phyloP scores from a whole-genome alignment of 2,888 invertebrate genomes.

The Panorpa germanica region DNA sequence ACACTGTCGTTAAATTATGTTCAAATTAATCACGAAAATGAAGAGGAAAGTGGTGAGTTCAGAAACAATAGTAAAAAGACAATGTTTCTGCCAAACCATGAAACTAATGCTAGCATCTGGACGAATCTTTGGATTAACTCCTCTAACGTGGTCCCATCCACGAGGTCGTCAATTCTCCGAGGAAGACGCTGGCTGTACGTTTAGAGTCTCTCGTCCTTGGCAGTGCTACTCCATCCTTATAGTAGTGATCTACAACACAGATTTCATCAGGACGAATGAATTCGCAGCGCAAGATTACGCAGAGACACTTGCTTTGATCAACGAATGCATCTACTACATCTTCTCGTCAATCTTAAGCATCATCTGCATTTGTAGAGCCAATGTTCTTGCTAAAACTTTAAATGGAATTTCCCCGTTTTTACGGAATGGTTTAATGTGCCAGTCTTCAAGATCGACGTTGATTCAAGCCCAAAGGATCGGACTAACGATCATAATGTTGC shows the following conservation, averaged over 20 bases:
- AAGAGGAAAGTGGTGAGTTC: no score
- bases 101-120: constrained; percentile 5
- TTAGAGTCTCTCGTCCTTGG: constrained; percentile 7
- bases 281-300: neutral
- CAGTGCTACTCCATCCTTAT: constrained; percentile 4
- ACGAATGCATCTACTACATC: constrained; percentile 3
- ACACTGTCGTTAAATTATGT: no score
- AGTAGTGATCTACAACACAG: neutral
- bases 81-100: constrained; percentile 6
- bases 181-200: constrained; percentile 7
- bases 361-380: neutral
- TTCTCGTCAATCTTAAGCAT: constrained; percentile 3
- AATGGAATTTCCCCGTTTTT: constrained; percentile 4
- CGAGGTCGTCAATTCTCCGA: neutral
- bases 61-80: neutral
- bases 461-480: neutral
- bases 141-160: constrained; percentile 5
- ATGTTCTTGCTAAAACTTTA: neutral
- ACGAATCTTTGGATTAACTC: constrained; percentile 7
- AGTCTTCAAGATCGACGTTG: constrained; percentile 6
- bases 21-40: no score
- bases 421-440: constrained; percentile 7
- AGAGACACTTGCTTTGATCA: constrained; percentile 1
- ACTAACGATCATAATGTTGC: constrained; percentile 1
- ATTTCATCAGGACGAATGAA: neutral